A percentile compares a stretch with the other conserved stretches of the same genome.
phyloP scores from a whole-genome alignment of 2,888 invertebrate species.

The Pristionchus fissidentatus region DNA sequence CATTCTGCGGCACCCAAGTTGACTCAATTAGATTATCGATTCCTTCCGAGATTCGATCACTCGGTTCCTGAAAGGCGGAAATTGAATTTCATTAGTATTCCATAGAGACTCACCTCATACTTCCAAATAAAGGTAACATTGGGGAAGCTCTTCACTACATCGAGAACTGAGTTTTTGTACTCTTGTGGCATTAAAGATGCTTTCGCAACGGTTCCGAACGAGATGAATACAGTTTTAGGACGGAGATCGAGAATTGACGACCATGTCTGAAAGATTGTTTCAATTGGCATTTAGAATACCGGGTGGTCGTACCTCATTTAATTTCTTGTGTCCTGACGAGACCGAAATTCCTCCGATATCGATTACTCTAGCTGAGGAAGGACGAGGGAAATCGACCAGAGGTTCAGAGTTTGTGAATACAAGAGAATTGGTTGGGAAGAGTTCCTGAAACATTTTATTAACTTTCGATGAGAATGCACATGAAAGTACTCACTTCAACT shows the following conservation, averaged over 20 bases:
- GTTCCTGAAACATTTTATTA: slow-evolving; percentile 50
- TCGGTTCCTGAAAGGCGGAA: not conserved
- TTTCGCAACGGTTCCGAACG: slow-evolving; percentile 60
- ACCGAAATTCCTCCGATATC: slow-evolving; percentile 62
- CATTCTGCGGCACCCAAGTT: slow-evolving; percentile 18
- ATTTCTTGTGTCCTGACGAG: not conserved
- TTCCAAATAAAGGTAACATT: slow-evolving; percentile 62
- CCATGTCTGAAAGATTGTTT: slow-evolving; percentile 23
- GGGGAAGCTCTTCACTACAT: slow-evolving; percentile 52
- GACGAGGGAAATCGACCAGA: slow-evolving; percentile 63
- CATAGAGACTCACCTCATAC: slow-evolving; percentile 51
- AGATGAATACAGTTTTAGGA: slow-evolving; percentile 51
- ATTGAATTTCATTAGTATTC: not conserved
- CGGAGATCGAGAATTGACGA: slow-evolving; percentile 13
- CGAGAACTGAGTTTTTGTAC: slow-evolving; percentile 51
- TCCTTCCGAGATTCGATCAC: not conserved
- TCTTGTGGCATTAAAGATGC: slow-evolving; percentile 56
- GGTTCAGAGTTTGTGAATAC: slow-evolving; percentile 62
- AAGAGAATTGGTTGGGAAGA: slow-evolving; percentile 54
- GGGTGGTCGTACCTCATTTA: not conserved
- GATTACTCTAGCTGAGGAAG: slow-evolving; percentile 58
- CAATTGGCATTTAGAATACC: not conserved
- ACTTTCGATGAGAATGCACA: not conserved
- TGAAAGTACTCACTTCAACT: too few species aligned
- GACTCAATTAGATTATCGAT: slow-evolving; percentile 7